Evolutionary conservation across 2,797 vertebrate genomes (phyloP).

Genomic region (Selene dorsalis): DNA sequence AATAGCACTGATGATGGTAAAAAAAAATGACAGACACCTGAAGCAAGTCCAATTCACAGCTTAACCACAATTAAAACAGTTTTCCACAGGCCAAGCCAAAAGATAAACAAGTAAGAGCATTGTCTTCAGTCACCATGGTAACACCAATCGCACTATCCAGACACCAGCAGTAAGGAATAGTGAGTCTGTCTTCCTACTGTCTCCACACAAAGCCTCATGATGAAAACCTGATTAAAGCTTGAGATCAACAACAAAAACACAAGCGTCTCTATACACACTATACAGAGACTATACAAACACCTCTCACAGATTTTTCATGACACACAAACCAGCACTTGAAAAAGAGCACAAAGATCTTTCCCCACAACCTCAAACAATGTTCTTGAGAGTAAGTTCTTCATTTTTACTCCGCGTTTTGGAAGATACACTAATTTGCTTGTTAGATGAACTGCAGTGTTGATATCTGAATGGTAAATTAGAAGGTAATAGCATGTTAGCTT

Average conservation of each 20-base stretch:
- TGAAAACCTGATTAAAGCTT: conserved; percentile 11
- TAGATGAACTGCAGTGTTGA: too few relatives aligned
- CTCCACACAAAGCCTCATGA: conserved; percentile 22
- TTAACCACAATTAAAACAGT: conserved; percentile 1
- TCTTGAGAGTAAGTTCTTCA: neutral
- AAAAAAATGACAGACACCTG: conserved; percentile 12
- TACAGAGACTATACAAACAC: too few relatives aligned
- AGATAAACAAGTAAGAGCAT: conserved; percentile 32
- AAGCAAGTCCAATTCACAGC: neutral
- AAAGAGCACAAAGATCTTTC: too few relatives aligned
- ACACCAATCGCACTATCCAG: conserved; percentile 54
- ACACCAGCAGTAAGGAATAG: conserved; percentile 15
- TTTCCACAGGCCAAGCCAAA: too few relatives aligned
- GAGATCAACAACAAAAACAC: conserved; percentile 13
- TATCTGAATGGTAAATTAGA: too few relatives aligned
- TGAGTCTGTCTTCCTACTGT: conserved; percentile 6
- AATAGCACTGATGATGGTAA: conserved; percentile 7
- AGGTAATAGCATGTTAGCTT: too few relatives aligned
- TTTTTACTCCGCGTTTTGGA: neutral
- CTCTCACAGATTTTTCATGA: neutral
- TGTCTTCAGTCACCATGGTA: conserved; percentile 54
- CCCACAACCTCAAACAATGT: too few relatives aligned
- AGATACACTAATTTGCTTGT: neutral
- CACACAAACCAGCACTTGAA: too few relatives aligned
- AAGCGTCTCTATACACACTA: neutral